Evolutionary conservation across 2,113 vertebrate species (phyloP).

Genomic region (Dasyurus viverrinus): DNA sequence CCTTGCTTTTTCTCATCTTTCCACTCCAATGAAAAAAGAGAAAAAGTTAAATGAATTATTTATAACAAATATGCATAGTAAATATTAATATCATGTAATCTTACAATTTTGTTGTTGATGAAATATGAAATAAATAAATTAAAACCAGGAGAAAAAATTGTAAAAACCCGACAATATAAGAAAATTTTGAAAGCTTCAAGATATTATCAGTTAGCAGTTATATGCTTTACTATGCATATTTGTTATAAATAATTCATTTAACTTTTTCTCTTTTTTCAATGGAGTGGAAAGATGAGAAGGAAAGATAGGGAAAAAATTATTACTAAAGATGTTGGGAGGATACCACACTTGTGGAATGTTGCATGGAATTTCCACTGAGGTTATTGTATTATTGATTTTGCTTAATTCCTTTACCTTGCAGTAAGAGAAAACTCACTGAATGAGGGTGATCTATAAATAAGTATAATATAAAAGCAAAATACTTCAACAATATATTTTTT

Average conservation of each 20-base stretch:
- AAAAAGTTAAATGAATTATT: no score
- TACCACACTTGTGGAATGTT: background rate
- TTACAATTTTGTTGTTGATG: background rate
- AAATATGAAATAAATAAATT: background rate
- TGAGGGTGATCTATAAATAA: background rate
- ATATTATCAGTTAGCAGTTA: background rate
- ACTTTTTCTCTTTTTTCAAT: background rate
- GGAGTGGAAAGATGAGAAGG: background rate
- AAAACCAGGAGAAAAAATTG: background rate
- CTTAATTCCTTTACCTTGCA: background rate
- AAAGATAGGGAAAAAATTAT: background rate
- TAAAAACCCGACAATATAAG: background rate
- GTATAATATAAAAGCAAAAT: background rate
- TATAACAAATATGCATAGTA: no score
- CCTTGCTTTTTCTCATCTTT: no score
- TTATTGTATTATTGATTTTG: background rate
- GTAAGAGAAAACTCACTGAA: background rate
- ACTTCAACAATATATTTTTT: background rate
- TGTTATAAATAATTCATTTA: background rate
- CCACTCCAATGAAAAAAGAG: no score
- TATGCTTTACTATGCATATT: background rate
- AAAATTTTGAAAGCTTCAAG: background rate
- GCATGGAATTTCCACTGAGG: background rate
- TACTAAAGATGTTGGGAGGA: background rate
- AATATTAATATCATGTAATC: background rate